These are phyloP conservation scores for Danio albolineatus DNA, from an alignment of 2,797 vertebrate genomes.

Conservation along the genomic window DNA sequence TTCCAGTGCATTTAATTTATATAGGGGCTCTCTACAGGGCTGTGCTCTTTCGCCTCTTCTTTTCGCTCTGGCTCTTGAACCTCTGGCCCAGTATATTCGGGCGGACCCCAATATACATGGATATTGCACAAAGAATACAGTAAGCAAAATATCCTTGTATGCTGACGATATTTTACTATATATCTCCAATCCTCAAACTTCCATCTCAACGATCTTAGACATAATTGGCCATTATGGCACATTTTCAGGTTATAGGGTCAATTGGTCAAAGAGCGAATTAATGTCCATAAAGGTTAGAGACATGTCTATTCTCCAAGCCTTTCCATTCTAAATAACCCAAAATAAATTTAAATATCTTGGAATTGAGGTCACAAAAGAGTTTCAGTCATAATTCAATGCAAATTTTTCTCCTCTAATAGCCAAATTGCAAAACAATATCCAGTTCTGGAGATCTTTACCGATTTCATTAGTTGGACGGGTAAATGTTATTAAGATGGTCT, in stretches of 20 bases:
- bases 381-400: neutral
- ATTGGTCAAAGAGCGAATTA: neutral
- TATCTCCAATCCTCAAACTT: neutral
- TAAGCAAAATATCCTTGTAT: neutral
- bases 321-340: neutral
- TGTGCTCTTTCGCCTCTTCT: neutral
- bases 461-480: neutral
- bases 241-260: constrained; percentile 2
- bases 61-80: neutral
- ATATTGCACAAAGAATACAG: neutral
- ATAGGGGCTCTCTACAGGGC: neutral
- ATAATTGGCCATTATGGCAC: neutral
- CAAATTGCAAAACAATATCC: constrained; percentile 6
- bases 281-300: neutral
- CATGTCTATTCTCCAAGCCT: neutral
- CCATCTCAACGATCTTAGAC: neutral
- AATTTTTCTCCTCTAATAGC: neutral
- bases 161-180: neutral
- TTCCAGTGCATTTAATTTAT: too few relatives aligned
- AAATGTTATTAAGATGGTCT: constrained; percentile 7
- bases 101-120: neutral
- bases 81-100: neutral
- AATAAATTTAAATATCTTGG: neutral
- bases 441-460: neutral
- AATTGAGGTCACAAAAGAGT: neutral